Base-by-base conservation (phyloP, 2,797 vertebrate genomes). In the Premnoplex brunnescens region DNA sequence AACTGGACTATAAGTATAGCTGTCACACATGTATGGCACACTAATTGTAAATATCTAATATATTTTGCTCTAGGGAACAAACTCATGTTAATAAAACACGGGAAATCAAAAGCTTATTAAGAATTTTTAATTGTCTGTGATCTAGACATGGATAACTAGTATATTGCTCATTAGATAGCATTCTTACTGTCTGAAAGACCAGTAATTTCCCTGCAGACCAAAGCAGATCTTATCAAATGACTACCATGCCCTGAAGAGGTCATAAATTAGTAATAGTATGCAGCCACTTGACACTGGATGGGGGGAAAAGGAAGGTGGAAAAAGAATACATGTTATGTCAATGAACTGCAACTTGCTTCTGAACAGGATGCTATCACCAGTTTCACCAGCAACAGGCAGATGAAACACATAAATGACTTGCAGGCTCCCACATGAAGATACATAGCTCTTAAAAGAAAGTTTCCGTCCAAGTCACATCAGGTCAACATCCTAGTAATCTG, bases 61-160 rank as follows among this genome's bases (percentile, higher is more conserved):
- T 32, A 41, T 44, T 67, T 92, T 37, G 44, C 80, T 89, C 67
- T n/a, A 51, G 44, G 75, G 41, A 93, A 85, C 12, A 92, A 91
- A 94, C 54, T 36, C 12, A 36, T 68, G 51, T 39, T 91, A 87
- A 94, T 77, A 75, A 83, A 92, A 85, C 37, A 80, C 8, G 7
- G 46, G 78, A 88, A 93, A 91, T 85, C 48, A 88, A 85, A 82
- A 55, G 8, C 58, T 34, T 80, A 74, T 83, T 91, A 85, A 36
- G 26, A 22, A 85, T 91, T 87, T 86, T 90, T 87, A 96, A 95
- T 91, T 93, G 75, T 55, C 92, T 91, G 68, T 89, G 89, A 95
- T 75, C 68, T 80, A 94, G 64, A 78, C 68, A 88, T 37, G 49
- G 68, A 52, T 82, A 96, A 91, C 75, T 51, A 64, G 46, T 22